phyloP scores from a whole-genome alignment of 2,888 invertebrate genomes.

The Deilephila porcellus region DNA sequence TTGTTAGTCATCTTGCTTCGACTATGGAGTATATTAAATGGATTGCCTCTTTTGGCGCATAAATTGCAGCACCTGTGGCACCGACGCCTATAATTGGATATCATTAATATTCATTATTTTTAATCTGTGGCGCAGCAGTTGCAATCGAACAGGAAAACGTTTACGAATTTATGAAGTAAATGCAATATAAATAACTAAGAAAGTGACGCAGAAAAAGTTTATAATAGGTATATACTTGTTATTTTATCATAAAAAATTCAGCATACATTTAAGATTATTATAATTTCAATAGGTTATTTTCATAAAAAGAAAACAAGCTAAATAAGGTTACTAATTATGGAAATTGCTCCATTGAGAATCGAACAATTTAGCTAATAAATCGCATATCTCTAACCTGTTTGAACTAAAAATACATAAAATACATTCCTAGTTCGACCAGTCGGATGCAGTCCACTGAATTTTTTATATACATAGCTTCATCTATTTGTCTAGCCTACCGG shows the following conservation, averaged over 20 bases:
- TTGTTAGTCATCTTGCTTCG: not conserved
- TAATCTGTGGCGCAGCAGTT: not conserved
- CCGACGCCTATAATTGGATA: not conserved
- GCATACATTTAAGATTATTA: too few relatives aligned
- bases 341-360: not conserved
- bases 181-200: not conserved
- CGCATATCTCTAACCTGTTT: not conserved
- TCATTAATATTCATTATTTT: slow-evolving; percentile 6
- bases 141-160: not conserved
- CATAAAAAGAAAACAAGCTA: too few relatives aligned
- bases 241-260: too few relatives aligned
- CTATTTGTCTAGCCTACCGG: not conserved
- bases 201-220: too few relatives aligned
- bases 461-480: slow-evolving; percentile 11
- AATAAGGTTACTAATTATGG: too few relatives aligned
- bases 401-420: slow-evolving; percentile 1
- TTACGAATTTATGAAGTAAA: not conserved
- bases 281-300: too few relatives aligned
- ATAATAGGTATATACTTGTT: too few relatives aligned
- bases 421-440: not conserved
- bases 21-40: not conserved
- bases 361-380: too few relatives aligned
- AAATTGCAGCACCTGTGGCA: not conserved
- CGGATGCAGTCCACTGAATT: slow-evolving; percentile 4
- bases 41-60: not conserved